Conservation (phyloP, 2,888 invertebrate species). For the Abscondita cerata region DNA sequence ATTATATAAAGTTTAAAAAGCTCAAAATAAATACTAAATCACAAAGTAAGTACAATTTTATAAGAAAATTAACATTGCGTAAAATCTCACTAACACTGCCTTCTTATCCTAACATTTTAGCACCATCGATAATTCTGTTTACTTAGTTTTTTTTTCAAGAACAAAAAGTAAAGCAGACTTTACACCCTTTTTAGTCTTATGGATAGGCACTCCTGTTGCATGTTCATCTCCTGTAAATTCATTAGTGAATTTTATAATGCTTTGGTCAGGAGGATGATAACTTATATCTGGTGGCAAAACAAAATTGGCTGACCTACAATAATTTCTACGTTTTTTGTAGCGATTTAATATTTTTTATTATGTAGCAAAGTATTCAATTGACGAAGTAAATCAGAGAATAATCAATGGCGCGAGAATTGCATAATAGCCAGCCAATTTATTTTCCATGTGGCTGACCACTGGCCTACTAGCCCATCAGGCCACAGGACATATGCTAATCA, state of each 20-base stretch:
- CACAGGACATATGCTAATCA: slow-evolving; percentile 27
- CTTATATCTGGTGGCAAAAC: slow-evolving; percentile 2
- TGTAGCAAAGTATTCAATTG: too few relatives aligned
- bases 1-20: slow-evolving; percentile 22
- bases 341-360: too few relatives aligned
- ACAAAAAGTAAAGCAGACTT: slow-evolving; percentile 40
- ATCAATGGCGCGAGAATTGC: background rate
- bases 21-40: slow-evolving; percentile 33
- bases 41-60: slow-evolving; percentile 35
- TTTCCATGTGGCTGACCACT: slow-evolving; percentile 40
- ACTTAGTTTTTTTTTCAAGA: slow-evolving; percentile 29
- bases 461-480: slow-evolving; percentile 34
- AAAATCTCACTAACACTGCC: slow-evolving; percentile 44
- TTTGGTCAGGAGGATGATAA: slow-evolving; percentile 12
- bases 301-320: background rate
- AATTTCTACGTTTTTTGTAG: too few relatives aligned
- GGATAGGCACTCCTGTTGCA: slow-evolving; percentile 50
- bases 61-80: slow-evolving; percentile 30
- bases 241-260: background rate
- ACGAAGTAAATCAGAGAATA: too few relatives aligned
- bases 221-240: slow-evolving; percentile 19
- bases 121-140: slow-evolving; percentile 35
- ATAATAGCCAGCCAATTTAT: slow-evolving; percentile 1
- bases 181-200: slow-evolving; percentile 46
- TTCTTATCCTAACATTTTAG: slow-evolving; percentile 35